Conservation (phyloP, 2,113 vertebrate genomes). For the Rallus limicola region DNA sequence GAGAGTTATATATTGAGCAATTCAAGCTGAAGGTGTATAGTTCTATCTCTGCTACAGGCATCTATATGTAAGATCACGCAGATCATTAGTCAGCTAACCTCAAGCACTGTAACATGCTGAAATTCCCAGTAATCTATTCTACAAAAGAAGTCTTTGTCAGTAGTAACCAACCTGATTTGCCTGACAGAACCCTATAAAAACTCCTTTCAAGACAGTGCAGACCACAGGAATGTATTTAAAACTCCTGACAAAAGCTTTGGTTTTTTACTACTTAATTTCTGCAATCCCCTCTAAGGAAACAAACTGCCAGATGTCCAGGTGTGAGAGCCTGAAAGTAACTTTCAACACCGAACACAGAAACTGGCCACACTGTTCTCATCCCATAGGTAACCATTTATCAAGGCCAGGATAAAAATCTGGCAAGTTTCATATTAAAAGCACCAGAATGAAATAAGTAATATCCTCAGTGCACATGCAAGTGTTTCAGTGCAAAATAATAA, state of each 20-base stretch:
- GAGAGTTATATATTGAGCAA: neutral
- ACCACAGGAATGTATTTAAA: neutral
- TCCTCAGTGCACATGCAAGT: neutral
- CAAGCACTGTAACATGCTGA: neutral
- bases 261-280: neutral
- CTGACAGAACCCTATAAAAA: neutral
- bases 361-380: neutral
- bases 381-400: neutral
- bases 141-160: neutral
- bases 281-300: neutral
- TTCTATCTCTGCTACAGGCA: neutral
- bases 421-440: neutral
- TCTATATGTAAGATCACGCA: neutral
- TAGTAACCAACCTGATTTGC: neutral
- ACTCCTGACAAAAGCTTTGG: neutral
- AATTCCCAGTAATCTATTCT: neutral
- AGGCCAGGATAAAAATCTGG: neutral
- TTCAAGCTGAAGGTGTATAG: neutral
- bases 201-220: neutral
- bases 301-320: neutral
- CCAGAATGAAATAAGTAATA: slow-evolving; percentile 3
- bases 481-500: neutral
- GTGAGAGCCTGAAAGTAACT: neutral
- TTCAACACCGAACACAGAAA: neutral
- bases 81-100: neutral